Conservation (phyloP, 2,888 invertebrate genomes). For the Hirtodrosophila alboralis region DNA sequence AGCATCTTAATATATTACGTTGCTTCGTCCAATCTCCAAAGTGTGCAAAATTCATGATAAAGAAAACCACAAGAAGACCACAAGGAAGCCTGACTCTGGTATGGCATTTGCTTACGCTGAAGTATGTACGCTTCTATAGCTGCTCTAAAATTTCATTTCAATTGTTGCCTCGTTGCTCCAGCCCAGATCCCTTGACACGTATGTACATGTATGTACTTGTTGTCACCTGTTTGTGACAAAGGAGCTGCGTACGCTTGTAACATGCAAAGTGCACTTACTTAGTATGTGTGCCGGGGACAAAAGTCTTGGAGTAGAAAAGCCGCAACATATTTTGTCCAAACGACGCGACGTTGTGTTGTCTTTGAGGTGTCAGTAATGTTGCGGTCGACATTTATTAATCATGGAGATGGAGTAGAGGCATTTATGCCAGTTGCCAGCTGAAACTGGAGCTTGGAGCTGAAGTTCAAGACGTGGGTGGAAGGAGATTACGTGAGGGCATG, state of each 20-base stretch:
- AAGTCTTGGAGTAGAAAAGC: constrained; percentile 32
- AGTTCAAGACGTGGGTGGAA: neutral
- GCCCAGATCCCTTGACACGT: constrained; percentile 32
- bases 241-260: constrained; percentile 52
- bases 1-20: constrained; percentile 15
- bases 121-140: constrained; percentile 8
- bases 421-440: constrained; percentile 23
- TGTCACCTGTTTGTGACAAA: constrained; percentile 72
- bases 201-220: constrained; percentile 52
- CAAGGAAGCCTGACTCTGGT: constrained; percentile 28
- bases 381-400: constrained; percentile 77
- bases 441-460: constrained; percentile 32
- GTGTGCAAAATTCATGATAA: constrained; percentile 10
- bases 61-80: constrained; percentile 23
- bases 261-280: constrained; percentile 49
- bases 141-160: constrained; percentile 42
- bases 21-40: constrained; percentile 6
- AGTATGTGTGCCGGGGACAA: constrained; percentile 7
- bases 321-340: constrained; percentile 57
- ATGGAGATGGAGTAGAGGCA: constrained; percentile 41
- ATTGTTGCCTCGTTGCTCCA: constrained; percentile 19
- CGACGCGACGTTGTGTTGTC: constrained; percentile 26
- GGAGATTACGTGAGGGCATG: constrained; percentile 51
- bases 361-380: constrained; percentile 72
- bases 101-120: constrained; percentile 2